Conservation (phyloP, 1,140 invertebrate species). For the Drosophila parabipectinata region DNA sequence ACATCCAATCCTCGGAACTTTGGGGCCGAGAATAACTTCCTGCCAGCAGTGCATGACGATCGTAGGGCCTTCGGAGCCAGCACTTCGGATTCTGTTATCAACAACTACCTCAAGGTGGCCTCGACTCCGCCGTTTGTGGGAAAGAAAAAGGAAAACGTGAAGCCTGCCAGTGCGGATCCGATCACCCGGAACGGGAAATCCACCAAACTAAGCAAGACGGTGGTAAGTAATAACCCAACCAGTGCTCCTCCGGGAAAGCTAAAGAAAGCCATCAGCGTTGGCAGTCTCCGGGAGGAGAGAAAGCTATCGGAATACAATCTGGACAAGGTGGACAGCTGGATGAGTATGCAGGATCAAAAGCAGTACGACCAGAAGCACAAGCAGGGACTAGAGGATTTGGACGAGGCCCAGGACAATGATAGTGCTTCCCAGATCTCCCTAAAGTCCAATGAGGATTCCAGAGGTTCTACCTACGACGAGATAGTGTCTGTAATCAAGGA, state of each 20-base stretch:
- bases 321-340: constrained; percentile 83
- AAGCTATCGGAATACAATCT: constrained; percentile 82
- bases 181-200: constrained; percentile 15
- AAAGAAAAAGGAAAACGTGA: constrained; percentile 80
- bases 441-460: constrained; percentile 73
- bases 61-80: constrained; percentile 13
- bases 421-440: constrained; percentile 63
- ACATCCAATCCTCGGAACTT: constrained; percentile 51
- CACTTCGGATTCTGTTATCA: constrained; percentile 71
- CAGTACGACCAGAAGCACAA: constrained; percentile 64
- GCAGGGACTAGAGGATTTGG: constrained; percentile 44
- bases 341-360: constrained; percentile 76
- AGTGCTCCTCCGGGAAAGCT: constrained; percentile 35
- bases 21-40: constrained; percentile 62
- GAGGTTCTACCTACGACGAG: constrained; percentile 80
- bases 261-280: constrained; percentile 70
- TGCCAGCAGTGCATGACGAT: constrained; percentile 56
- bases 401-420: constrained; percentile 54
- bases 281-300: constrained; percentile 70
- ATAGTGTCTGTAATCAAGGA: constrained; percentile 83
- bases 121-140: constrained; percentile 55
- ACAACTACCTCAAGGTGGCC: constrained; percentile 73
- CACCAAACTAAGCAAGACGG: constrained; percentile 29
- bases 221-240: not conserved
- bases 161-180: constrained; percentile 52